Percentiles rank a stretch among this genome's conserved stretches.
Evolutionary conservation across 2,888 invertebrate genomes (phyloP).

Genomic region (Lypha dubia): DNA sequence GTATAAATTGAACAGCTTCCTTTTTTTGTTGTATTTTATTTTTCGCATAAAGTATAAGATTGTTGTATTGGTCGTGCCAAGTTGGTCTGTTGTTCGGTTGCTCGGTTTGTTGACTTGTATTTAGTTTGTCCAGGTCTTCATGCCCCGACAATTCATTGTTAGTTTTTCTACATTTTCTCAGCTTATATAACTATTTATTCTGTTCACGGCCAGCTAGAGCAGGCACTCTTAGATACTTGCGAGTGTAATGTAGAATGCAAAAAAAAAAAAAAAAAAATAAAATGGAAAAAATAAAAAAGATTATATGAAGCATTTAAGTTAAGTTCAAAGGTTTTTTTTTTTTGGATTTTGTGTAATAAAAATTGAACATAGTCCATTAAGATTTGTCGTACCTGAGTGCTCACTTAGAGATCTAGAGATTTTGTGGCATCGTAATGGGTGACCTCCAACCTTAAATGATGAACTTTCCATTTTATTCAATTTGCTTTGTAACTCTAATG

Average conservation of each 20-base stretch:
- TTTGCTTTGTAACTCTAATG: constrained; percentile 20
- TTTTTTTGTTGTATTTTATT: constrained; percentile 62
- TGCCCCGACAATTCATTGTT: constrained; percentile 27
- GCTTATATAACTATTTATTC: constrained; percentile 17
- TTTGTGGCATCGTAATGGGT: constrained; percentile 69
- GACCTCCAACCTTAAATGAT: constrained; percentile 62
- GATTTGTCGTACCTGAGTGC: constrained; percentile 79
- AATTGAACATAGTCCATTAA: constrained; percentile 79
- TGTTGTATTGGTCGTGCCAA: constrained; percentile 11
- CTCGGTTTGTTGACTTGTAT: constrained; percentile 1
- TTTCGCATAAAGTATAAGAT: constrained; percentile 20
- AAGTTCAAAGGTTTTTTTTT: constrained; percentile 73
- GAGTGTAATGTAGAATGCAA: constrained; percentile 2
- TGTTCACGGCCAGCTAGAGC: constrained; percentile 28
- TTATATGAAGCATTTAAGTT: constrained; percentile 67
- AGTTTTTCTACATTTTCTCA: constrained; percentile 11
- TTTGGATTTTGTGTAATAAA: constrained; percentile 77
- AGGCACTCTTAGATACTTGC: constrained; percentile 7
- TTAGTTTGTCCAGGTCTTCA: constrained; percentile 8
- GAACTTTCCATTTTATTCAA: constrained; percentile 39
- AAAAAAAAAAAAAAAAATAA: background rate
- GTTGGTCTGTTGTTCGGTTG: too few relatives aligned
- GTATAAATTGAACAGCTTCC: constrained; percentile 59
- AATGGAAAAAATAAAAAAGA: background rate
- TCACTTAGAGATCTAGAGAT: constrained; percentile 74